These are phyloP conservation scores for Poeciliopsis paucimaculata DNA, from an alignment of 2,797 vertebrate genomes.

Conservation along the genomic window DNA sequence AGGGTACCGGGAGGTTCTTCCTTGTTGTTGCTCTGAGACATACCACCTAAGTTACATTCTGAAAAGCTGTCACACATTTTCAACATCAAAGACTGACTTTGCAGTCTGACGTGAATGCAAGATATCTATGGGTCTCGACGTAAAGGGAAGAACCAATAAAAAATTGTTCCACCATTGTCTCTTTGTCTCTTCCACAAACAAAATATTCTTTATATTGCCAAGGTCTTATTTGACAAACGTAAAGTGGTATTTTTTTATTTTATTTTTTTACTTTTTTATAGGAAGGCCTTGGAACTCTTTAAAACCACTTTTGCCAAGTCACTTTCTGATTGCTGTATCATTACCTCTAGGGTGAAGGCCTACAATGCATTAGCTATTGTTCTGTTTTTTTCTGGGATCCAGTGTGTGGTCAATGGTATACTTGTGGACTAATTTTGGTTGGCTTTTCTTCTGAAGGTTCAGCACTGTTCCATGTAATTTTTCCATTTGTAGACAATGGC, in stretches of 20 bases:
- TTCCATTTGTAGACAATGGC: neutral
- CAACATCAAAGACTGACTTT: neutral
- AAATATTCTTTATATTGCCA: neutral
- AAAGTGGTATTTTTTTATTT: neutral
- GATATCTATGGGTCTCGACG: neutral
- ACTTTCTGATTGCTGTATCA: neutral
- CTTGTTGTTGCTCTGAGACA: neutral
- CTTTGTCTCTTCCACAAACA: neutral
- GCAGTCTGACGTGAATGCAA: neutral
- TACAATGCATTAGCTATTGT: neutral
- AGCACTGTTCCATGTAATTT: neutral
- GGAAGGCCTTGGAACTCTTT: neutral
- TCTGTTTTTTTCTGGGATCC: neutral
- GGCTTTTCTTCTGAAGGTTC: neutral
- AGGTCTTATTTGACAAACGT: neutral
- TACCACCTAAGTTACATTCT: too few relatives aligned
- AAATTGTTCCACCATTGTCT: neutral
- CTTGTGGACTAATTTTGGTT: neutral
- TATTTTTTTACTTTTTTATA: neutral
- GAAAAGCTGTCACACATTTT: neutral
- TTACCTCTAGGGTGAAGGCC: neutral
- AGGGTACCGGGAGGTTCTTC: neutral
- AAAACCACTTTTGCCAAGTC: neutral
- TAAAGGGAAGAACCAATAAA: neutral
- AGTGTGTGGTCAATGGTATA: neutral